A percentile compares a stretch with the other conserved stretches of the same genome.
These are phyloP conservation scores for Callimorpha dominula DNA, from an alignment of 2,888 invertebrate species.

Conservation along the genomic window DNA sequence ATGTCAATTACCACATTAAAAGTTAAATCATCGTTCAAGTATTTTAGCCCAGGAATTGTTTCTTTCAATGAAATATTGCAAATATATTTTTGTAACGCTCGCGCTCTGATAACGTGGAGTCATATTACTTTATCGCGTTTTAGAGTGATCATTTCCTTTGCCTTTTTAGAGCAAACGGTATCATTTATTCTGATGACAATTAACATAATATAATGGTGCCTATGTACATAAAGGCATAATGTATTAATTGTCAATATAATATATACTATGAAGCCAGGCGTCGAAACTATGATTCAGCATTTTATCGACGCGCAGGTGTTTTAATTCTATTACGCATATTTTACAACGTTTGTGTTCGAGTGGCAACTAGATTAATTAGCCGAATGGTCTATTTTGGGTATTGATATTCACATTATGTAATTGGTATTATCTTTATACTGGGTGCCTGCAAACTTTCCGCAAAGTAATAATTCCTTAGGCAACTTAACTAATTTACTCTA, in stretches of 20 bases:
- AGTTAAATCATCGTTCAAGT: too few species aligned
- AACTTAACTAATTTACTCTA: background rate
- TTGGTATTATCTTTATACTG: background rate
- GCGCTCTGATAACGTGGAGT: background rate
- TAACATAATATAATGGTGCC: too few species aligned
- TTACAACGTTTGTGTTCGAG: background rate
- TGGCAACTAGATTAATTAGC: background rate
- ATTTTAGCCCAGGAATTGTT: too few species aligned
- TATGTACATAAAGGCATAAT: too few species aligned
- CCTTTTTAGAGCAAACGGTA: background rate
- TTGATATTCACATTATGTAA: background rate
- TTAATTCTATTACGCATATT: too few species aligned
- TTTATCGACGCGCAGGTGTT: too few species aligned
- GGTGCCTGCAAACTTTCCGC: background rate
- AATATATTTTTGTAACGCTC: background rate
- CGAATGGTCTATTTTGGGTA: background rate
- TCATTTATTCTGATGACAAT: background rate
- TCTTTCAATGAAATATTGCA: too few species aligned
- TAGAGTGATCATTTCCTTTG: background rate
- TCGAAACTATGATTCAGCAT: background rate
- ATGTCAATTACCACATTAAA: too few species aligned
- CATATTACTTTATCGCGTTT: background rate
- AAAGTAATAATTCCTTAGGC: too few species aligned
- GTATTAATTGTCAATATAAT: too few species aligned
- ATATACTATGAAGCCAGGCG: background rate